Evolutionary conservation across 1,140 invertebrate genomes (phyloP), one percentile per base, ranked within the genome.

Genomic region (Apocrypta bakeri): DNA sequence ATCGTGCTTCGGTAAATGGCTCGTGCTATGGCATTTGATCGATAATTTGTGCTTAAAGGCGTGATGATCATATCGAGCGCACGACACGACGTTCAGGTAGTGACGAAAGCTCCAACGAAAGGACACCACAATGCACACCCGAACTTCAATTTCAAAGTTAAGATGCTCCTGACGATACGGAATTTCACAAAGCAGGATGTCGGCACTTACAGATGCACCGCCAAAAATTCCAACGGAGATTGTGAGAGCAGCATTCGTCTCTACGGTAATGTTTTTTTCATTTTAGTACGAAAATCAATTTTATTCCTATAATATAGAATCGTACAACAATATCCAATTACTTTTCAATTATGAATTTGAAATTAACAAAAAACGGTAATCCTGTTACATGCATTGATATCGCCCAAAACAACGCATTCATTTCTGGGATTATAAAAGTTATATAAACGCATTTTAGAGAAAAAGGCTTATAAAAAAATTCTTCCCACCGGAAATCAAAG

Each of bases 211-310:
- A 93, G 94, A 71, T 99, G 98, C 88, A 95, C 98, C 61, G 97
- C 97, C 6, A 97, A 98, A 87, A 99, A 98, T 92, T 96, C 96
- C 3, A 93, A 98, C 2, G 98, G 97, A 1, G 96, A 96, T 89
- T 97, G 97, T 31, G 96, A 97, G 87, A 97, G 97, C 90, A 95
- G 94, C 82, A 98, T 99, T 89, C 93, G 96, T 84, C 92, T 99
- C 42, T 98, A 98, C 90, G 97, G 98, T 98, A 92, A 95, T 56
- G 4, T 48, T n/a, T 31, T 9, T 48, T 81, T 25, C 7, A 74
- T 25, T 8, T 31, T 6, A 37, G 9, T 37, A 9, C n/a, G n/a
- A n/a, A n/a, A n/a, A n/a, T n/a, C n/a, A n/a, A n/a, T n/a, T n/a
- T n/a, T n/a, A n/a, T n/a, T n/a, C n/a, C n/a, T n/a, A n/a, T n/a